Percentiles rank a stretch among this genome's conserved stretches.
phyloP scores from a whole-genome alignment of 2,888 invertebrate species.

The Branchellion lobata region DNA sequence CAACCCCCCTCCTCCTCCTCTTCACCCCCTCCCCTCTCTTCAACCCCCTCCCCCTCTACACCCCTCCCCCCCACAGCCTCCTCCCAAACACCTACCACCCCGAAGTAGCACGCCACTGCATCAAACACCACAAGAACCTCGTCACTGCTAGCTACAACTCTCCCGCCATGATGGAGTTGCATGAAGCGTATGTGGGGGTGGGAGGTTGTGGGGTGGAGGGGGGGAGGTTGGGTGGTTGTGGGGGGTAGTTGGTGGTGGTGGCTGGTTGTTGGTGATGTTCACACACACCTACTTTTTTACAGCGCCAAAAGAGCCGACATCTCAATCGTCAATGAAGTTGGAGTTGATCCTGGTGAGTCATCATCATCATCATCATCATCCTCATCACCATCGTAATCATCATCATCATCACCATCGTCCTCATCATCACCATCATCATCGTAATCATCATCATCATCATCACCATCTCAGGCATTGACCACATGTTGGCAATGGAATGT shows the following conservation, averaged over 20 bases:
- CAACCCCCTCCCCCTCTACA: conserved; percentile 83
- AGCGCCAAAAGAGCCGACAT: conserved; percentile 85
- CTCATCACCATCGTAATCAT: no score
- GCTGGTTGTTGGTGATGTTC: neutral
- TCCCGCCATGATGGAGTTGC: conserved; percentile 77
- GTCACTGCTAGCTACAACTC: conserved; percentile 94
- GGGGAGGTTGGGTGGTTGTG: neutral
- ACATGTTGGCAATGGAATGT: conserved; percentile 91
- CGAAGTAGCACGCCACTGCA: conserved; percentile 79
- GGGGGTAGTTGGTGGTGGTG: neutral
- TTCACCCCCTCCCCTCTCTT: conserved; percentile 79
- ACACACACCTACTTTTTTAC: neutral
- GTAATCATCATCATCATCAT: no score
- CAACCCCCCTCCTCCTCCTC: conserved; percentile 88
- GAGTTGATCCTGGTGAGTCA: conserved; percentile 76
- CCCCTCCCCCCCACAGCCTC: conserved; percentile 73
- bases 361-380: neutral
- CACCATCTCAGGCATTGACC: conserved; percentile 77
- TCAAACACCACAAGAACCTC: conserved; percentile 82
- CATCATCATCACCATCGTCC: no score
- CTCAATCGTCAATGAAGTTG: conserved; percentile 92
- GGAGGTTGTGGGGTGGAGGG: neutral
- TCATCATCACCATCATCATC: no score
- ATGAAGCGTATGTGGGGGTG: conserved; percentile 69
- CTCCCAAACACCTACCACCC: conserved; percentile 88